Conservation (phyloP, 2,113 vertebrate species). For the Pseudois nayaur region DNA sequence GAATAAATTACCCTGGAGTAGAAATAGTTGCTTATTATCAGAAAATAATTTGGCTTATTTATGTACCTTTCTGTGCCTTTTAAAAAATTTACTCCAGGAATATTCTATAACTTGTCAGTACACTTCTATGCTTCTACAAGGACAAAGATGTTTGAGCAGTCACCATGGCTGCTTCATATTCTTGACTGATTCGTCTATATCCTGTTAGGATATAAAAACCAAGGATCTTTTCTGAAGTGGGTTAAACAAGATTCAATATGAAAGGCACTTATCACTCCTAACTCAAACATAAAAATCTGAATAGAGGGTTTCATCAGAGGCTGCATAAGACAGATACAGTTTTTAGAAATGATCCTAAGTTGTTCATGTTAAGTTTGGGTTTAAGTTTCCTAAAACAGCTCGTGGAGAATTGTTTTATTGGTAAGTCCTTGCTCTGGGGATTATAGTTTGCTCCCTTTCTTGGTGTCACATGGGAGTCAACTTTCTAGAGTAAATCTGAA, state of each 20-base stretch:
- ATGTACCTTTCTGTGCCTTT: not conserved
- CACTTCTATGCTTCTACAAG: not conserved
- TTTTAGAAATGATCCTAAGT: not conserved
- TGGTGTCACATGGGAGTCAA: not conserved
- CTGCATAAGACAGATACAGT: not conserved
- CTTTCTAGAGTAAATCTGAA: not conserved
- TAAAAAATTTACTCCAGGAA: not conserved
- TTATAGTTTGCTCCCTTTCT: not conserved
- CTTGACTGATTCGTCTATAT: not conserved
- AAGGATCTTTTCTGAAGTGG: not conserved
- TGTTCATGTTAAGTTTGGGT: not conserved
- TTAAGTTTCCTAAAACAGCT: not conserved
- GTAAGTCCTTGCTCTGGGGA: not conserved
- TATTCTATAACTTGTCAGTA: not conserved
- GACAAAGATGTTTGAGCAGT: not conserved
- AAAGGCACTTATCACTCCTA: not conserved
- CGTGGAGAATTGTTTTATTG: not conserved
- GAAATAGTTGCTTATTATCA: conserved; percentile 40
- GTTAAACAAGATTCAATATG: not conserved
- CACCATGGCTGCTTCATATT: not conserved
- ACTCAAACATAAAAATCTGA: not conserved
- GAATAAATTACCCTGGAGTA: conserved; percentile 59
- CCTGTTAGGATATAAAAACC: not conserved
- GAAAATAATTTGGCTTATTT: conserved; percentile 27
- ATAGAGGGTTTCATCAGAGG: not conserved